Evolutionary conservation across 1,140 invertebrate genomes (phyloP).

Genomic region (Bombus waltoni): DNA sequence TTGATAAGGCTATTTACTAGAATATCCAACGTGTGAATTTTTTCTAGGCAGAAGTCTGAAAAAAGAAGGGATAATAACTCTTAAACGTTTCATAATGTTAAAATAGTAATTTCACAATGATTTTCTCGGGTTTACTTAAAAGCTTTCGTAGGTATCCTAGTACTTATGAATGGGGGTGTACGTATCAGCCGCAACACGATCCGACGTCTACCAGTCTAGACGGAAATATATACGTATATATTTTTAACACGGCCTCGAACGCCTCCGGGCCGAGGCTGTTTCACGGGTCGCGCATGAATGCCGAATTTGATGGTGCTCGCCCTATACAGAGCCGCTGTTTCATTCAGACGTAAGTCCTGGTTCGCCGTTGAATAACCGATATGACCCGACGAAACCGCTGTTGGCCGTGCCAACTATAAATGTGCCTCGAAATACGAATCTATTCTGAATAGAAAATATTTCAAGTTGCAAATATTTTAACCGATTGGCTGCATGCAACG

Average conservation of each 20-base stretch:
- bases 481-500: neutral
- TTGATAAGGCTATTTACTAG: too few species aligned
- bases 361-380: conserved; percentile 48
- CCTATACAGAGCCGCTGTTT: neutral
- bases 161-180: neutral
- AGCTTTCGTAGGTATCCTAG: too few species aligned
- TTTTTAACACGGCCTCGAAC: neutral
- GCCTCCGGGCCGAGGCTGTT: neutral
- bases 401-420: conserved; percentile 7
- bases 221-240: conserved; percentile 7
- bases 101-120: too few species aligned
- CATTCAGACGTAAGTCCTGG: conserved; percentile 40
- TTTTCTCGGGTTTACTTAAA: too few species aligned
- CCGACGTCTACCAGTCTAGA: neutral
- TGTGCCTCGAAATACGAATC: neutral
- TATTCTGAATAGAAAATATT: neutral
- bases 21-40: too few species aligned
- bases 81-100: too few species aligned
- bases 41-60: too few species aligned
- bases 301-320: conserved; percentile 25
- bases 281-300: neutral
- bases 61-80: too few species aligned
- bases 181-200: neutral
- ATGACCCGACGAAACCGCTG: conserved; percentile 19
- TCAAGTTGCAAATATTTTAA: neutral